These are phyloP conservation scores for Poicephalus gulielmi DNA, from an alignment of 2,113 vertebrate species.

Conservation along the genomic window DNA sequence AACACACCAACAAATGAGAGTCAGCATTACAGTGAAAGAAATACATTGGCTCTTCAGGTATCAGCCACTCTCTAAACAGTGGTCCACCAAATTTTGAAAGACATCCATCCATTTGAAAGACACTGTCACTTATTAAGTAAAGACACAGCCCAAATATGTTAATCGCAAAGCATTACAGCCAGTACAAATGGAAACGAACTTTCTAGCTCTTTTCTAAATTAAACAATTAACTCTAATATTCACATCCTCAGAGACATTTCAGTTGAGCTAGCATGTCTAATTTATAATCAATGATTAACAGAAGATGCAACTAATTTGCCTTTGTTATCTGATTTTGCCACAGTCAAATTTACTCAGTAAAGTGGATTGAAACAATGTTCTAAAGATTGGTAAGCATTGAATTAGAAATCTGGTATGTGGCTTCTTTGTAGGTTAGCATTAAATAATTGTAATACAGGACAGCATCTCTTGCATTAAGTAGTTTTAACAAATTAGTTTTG, in stretches of 20 bases:
- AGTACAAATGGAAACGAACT: slow-evolving; percentile 30
- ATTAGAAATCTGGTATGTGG: slow-evolving; percentile 25
- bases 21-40: slow-evolving; percentile 38
- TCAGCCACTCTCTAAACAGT: slow-evolving; percentile 41
- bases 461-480: neutral
- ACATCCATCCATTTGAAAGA: slow-evolving; percentile 28
- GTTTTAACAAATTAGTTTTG: slow-evolving; percentile 61
- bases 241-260: slow-evolving; percentile 45
- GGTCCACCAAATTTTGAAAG: neutral
- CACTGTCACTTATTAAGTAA: slow-evolving; percentile 35
- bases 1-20: slow-evolving; percentile 40
- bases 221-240: slow-evolving; percentile 63
- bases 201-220: slow-evolving; percentile 55
- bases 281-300: slow-evolving; percentile 72
- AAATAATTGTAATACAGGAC: slow-evolving; percentile 1
- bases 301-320: slow-evolving; percentile 63
- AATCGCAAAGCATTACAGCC: slow-evolving; percentile 26
- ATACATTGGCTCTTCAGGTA: slow-evolving; percentile 25
- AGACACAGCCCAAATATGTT: slow-evolving; percentile 42
- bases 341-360: slow-evolving; percentile 61
- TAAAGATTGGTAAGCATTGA: slow-evolving; percentile 41
- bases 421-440: neutral
- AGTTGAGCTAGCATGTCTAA: slow-evolving; percentile 55
- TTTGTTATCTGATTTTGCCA: slow-evolving; percentile 51
- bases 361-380: slow-evolving; percentile 54